Conservation (phyloP, 2,113 vertebrate species). For the Thalassarche chlororhynchos region DNA sequence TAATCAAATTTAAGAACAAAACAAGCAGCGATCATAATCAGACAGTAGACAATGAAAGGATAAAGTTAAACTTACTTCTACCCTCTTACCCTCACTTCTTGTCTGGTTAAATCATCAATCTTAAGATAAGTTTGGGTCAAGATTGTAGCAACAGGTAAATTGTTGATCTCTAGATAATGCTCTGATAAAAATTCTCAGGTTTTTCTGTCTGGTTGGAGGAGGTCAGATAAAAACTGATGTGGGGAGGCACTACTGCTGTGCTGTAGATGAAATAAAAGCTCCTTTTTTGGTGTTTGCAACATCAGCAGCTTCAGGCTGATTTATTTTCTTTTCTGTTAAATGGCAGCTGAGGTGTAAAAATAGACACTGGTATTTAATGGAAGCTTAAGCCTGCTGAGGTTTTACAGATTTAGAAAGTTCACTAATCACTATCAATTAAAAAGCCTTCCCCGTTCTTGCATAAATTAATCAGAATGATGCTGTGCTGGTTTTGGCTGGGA, state of each 20-base stretch:
- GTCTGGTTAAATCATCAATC: not conserved
- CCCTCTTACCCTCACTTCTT: not conserved
- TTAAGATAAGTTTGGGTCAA: not conserved
- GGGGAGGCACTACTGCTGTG: not conserved
- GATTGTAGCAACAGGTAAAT: not conserved
- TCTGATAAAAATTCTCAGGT: not conserved
- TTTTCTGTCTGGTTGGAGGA: not conserved
- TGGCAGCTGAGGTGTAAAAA: slow-evolving; percentile 50
- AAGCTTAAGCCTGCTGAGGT: not conserved
- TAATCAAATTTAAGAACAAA: not conserved
- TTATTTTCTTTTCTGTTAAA: slow-evolving; percentile 6
- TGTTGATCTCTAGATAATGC: not conserved
- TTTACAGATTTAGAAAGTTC: slow-evolving; percentile 60
- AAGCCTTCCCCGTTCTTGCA: not conserved
- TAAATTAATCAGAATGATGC: slow-evolving; percentile 29
- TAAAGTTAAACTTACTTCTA: not conserved
- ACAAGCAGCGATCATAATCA: not conserved
- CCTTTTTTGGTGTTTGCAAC: not conserved
- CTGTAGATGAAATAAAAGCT: not conserved
- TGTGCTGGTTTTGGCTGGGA: too few species aligned
- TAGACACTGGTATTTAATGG: slow-evolving; percentile 31
- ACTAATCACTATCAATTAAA: slow-evolving; percentile 30
- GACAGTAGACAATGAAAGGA: not conserved
- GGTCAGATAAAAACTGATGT: not conserved
- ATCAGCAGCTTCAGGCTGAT: slow-evolving; percentile 17